These are phyloP conservation scores for Plebejus melissa DNA, from an alignment of 2,888 invertebrate species.

Conservation along the genomic window DNA sequence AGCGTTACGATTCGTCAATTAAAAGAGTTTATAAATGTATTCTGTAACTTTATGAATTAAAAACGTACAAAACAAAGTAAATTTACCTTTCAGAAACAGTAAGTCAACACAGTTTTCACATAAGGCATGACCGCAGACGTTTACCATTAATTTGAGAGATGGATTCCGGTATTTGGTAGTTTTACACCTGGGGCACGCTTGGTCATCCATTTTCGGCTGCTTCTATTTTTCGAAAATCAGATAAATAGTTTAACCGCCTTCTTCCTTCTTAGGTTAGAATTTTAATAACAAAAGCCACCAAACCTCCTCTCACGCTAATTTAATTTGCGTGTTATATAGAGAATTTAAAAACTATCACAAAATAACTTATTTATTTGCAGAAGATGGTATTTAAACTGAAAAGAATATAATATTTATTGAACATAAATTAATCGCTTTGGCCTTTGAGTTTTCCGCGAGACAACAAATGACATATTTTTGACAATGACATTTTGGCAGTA, in stretches of 20 bases:
- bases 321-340: background rate
- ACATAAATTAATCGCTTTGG: background rate
- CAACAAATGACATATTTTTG: too few species aligned
- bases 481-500: too few species aligned
- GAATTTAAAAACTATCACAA: background rate
- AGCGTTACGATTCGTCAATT: too few species aligned
- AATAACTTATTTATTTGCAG: background rate
- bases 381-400: background rate
- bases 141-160: constrained; percentile 97
- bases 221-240: background rate
- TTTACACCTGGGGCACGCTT: constrained; percentile 96
- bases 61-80: background rate
- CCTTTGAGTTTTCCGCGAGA: too few species aligned
- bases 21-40: too few species aligned
- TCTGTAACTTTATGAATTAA: too few species aligned
- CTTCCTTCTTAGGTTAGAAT: background rate
- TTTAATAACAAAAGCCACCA: background rate
- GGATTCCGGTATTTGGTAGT: constrained; percentile 98
- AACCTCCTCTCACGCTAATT: background rate
- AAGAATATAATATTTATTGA: background rate
- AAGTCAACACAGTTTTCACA: constrained; percentile 99
- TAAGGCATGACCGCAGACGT: constrained; percentile 97
- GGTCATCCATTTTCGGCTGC: constrained; percentile 83
- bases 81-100: constrained; percentile 93
- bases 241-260: background rate